Conservation (phyloP, 2,888 invertebrate genomes). For the Heliconius sara region DNA sequence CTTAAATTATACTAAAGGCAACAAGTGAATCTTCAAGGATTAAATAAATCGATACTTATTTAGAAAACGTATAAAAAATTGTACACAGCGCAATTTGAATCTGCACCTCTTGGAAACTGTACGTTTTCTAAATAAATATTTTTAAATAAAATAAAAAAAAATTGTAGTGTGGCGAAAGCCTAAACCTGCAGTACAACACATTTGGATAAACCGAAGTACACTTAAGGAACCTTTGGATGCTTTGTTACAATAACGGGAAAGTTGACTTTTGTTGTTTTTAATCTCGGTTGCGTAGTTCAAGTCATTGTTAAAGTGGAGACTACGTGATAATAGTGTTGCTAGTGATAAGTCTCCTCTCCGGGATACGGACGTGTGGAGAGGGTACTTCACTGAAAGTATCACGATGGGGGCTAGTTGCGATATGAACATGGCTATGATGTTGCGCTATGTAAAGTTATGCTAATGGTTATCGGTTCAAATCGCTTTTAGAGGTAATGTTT, state of each 20-base stretch:
- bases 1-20: too few species aligned
- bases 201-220: conserved; percentile 46
- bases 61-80: too few species aligned
- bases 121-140: too few species aligned
- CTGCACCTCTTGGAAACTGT: too few species aligned
- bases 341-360: conserved; percentile 36
- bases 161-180: conserved; percentile 10
- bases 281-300: conserved; percentile 43
- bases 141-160: too few species aligned
- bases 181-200: conserved; percentile 31
- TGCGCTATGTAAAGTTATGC: background rate
- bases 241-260: conserved; percentile 42
- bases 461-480: background rate
- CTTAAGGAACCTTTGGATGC: conserved; percentile 43
- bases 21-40: too few species aligned
- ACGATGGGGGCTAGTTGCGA: background rate
- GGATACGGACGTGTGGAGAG: conserved; percentile 30
- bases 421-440: background rate
- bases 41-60: too few species aligned
- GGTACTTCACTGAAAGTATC: conserved; percentile 21
- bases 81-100: too few species aligned
- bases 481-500: background rate
- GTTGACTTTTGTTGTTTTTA: conserved; percentile 41
- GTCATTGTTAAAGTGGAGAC: conserved; percentile 38
- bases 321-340: conserved; percentile 38